Evolutionary conservation across 2,888 invertebrate species (phyloP), one percentile per base, ranked within the genome.

Genomic region (Glaucopsyche alexis): DNA sequence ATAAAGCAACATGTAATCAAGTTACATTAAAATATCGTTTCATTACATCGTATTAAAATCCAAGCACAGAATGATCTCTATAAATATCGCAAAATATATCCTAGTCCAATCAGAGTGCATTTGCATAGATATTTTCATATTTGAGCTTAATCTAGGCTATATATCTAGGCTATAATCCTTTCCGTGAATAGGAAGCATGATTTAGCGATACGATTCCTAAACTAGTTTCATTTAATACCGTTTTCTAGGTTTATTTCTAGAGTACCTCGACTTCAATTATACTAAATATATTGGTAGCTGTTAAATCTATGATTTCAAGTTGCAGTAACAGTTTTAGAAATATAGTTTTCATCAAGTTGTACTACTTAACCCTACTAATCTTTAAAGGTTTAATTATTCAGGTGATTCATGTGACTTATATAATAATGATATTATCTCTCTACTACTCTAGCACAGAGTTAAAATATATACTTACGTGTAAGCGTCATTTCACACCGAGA

Each of bases 111-210:
- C 45, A 47, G 47, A 49, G 49, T 29, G 29, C 13, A 69, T 69
- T 69, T 47, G 69, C 69, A 69, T 69, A 69, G 45, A 47, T 19
- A 69, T 47, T 47, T 69, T 69, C 47, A 69, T 47, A 69, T 47
- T 69, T 19, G n/a, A 42, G 11, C n/a, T 47, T 19, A 47, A 69
- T 69, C 69, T 47, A 69, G 69, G 69, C 49, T 49, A 47, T 60
- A 60, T 60, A 19, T 69, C 47, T 69, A 69, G 19, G 60, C 60
- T 60, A 60, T 60, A 60, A 60, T 60, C 47, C 47, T 47, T 69
- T 69, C 47, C 49, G 69, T 29, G 19, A 45, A 8, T 69, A 69
- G 29, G 19, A 69, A 69, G 47, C 69, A 47, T 69, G 29, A 49
- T 49, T 47, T 47, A 49, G 47, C 19, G 19, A 13, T 47, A 69